Base-by-base conservation (phyloP, 2,797 vertebrate genomes). In the Lepidocolaptes lacrymiger region DNA sequence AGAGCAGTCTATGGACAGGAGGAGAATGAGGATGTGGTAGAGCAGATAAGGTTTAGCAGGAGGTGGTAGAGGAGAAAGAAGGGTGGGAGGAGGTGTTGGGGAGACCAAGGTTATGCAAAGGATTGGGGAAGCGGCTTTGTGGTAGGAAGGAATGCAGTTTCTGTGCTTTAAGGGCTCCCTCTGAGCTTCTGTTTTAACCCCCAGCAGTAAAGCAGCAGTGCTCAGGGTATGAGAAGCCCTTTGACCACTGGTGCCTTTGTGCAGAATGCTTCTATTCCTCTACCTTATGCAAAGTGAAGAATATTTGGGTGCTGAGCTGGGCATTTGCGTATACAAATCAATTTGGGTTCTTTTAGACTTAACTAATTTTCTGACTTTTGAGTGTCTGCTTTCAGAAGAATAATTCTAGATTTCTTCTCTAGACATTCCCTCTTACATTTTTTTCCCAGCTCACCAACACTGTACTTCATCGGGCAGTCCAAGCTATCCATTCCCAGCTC, bases 21-120 rank as follows among this genome's bases (percentile, higher is more conserved):
- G 94, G 73, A 84, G 74, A 96, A 94, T 95, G 94, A 96, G 96
- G 94, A 95, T 96, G 96, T 96, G 98, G 97, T 96, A 78, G 80
- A 68, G 88, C 49, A 93, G 93, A 96, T 93, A 95, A 96, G 95
- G 96, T 93, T 93, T 96, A 92, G 96, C 92, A 96, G 92, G 94
- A 89, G 91, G 92, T 74, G 91, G 95, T 93, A 90, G 95, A 95
- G 95, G 94, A 94, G 96, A 95, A 97, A 98, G 97, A 97, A 98
- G 97, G 97, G 90, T 93, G 98, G 98, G 98, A 98, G 98, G 98
- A 97, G 98, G 95, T 97, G 96, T 97, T 98, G 97, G 96, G 98
- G 96, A 97, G 98, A 98, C 98, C 92, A 97, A 98, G 98, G 98
- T 98, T 97, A 97, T 95, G 95, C 95, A 97, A 95, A 97, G 96